Percentiles rank a stretch among this genome's conserved stretches.
phyloP scores from a whole-genome alignment of 2,797 vertebrate species.

The Tenualosa ilisha region DNA sequence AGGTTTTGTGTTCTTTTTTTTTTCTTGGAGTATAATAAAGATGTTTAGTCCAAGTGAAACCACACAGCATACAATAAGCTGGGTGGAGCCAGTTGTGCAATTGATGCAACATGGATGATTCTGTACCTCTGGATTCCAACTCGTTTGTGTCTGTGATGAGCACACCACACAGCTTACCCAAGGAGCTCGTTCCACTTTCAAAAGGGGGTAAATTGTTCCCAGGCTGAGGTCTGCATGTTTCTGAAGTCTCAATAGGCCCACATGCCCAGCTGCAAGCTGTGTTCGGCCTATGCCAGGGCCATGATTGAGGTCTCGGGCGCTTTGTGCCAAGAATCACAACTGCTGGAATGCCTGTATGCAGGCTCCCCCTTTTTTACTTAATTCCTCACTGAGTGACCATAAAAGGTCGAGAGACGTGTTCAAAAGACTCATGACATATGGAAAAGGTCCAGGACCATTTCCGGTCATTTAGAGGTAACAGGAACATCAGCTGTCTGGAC shows the following conservation, averaged over 20 bases:
- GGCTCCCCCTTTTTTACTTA: slow-evolving; percentile 37
- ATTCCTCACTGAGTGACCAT: slow-evolving; percentile 57
- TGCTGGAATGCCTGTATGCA: slow-evolving; percentile 48
- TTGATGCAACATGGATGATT: not conserved
- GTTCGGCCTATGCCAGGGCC: slow-evolving; percentile 43
- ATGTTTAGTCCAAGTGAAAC: not conserved
- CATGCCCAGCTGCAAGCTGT: slow-evolving; percentile 51
- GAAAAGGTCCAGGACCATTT: slow-evolving; percentile 34
- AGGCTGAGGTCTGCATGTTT: slow-evolving; percentile 41
- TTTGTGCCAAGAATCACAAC: slow-evolving; percentile 55
- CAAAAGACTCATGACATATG: slow-evolving; percentile 33
- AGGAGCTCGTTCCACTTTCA: slow-evolving; percentile 21
- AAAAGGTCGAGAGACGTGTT: slow-evolving; percentile 54
- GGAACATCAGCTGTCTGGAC: not conserved
- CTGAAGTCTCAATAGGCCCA: slow-evolving; percentile 29
- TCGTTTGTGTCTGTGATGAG: slow-evolving; percentile 7
- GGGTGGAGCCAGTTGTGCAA: not conserved
- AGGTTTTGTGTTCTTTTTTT: not conserved
- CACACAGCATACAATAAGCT: not conserved
- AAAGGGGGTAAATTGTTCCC: slow-evolving; percentile 42
- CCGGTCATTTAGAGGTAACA: slow-evolving; percentile 24
- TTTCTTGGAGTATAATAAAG: not conserved
- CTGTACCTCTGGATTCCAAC: slow-evolving; percentile 11
- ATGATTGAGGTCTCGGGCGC: slow-evolving; percentile 48
- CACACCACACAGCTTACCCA: not conserved